phyloP scores from a whole-genome alignment of 2,113 vertebrate genomes.

The Corythornis madagascariensis region DNA sequence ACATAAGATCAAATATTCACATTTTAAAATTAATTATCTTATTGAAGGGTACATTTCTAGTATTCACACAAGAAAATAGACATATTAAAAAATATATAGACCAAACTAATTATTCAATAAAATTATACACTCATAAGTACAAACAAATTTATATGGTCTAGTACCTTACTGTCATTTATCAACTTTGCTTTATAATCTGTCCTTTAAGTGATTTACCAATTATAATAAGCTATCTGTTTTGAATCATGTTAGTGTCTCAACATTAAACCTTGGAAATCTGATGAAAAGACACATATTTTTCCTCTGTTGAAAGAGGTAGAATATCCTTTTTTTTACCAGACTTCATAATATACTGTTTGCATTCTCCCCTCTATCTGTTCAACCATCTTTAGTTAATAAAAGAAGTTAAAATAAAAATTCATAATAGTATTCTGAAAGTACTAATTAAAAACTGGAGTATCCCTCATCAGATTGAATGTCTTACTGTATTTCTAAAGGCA shows the following conservation, averaged over 20 bases:
- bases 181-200: not conserved
- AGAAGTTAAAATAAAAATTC: constrained; percentile 24
- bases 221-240: not conserved
- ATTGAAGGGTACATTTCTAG: not conserved
- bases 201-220: not conserved
- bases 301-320: not conserved
- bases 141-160: not conserved
- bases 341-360: not conserved
- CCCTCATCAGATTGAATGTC: not conserved
- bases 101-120: not conserved
- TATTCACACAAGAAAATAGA: not conserved
- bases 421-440: not conserved
- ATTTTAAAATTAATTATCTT: not conserved
- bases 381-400: not conserved
- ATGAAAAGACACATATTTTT: not conserved
- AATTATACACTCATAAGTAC: not conserved
- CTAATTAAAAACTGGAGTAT: constrained; percentile 34
- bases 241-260: not conserved
- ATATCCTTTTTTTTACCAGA: not conserved
- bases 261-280: not conserved
- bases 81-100: not conserved
- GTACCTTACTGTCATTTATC: not conserved
- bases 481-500: constrained; percentile 19
- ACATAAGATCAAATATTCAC: not conserved
- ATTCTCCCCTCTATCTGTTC: not conserved